These are phyloP conservation scores for Ischnus inquisitorius DNA, from an alignment of 2,888 invertebrate species.

Conservation along the genomic window DNA sequence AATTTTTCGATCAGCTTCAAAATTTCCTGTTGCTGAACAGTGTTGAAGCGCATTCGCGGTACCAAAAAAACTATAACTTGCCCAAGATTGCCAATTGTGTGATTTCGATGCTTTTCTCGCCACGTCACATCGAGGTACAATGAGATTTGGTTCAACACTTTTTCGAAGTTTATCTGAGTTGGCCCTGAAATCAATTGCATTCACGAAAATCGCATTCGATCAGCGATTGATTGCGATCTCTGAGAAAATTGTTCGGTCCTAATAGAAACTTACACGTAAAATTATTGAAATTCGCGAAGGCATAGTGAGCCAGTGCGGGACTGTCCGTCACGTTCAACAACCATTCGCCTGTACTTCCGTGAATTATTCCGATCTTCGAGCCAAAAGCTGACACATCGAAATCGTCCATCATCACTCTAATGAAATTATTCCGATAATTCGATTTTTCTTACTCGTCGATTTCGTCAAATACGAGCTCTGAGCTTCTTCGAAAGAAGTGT, in stretches of 20 bases:
- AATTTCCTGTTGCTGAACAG: constrained; percentile 67
- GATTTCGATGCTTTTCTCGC: constrained; percentile 69
- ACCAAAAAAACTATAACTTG: constrained; percentile 77
- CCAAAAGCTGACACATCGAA: constrained; percentile 88
- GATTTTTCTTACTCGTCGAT: neutral
- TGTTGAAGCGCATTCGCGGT: constrained; percentile 70
- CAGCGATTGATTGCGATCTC: neutral
- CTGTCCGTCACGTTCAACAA: constrained; percentile 88
- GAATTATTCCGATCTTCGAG: constrained; percentile 88
- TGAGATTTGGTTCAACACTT: constrained; percentile 69
- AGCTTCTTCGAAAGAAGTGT: no score
- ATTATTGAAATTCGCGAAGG: constrained; percentile 73
- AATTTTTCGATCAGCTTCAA: constrained; percentile 72
- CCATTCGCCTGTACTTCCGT: constrained; percentile 89
- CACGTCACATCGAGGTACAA: constrained; percentile 75
- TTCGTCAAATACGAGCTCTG: no score
- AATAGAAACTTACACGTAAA: constrained; percentile 75
- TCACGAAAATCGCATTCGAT: neutral
- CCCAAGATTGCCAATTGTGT: constrained; percentile 76
- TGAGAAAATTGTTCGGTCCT: no score
- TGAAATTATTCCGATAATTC: constrained; percentile 63
- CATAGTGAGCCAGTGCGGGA: constrained; percentile 85
- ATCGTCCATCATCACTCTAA: constrained; percentile 87
- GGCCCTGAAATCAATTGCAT: constrained; percentile 74
- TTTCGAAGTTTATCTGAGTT: constrained; percentile 71